These are phyloP conservation scores for Manis pentadactyla DNA, from an alignment of 2,797 vertebrate species.

Conservation along the genomic window DNA sequence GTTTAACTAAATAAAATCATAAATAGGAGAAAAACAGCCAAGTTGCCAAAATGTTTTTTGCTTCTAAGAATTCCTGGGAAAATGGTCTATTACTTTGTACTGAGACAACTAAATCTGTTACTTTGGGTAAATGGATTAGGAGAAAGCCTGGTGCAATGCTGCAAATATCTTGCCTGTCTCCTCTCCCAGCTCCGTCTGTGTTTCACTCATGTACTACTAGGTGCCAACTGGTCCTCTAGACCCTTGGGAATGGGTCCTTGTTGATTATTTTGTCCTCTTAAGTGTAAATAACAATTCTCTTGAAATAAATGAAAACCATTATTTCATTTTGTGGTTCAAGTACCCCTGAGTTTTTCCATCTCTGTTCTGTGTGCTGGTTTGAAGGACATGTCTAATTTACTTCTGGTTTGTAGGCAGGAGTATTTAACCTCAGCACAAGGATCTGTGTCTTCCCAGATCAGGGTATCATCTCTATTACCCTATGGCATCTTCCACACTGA, in stretches of 20 bases:
- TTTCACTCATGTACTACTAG: background rate
- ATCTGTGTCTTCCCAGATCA: background rate
- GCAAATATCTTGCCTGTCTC: background rate
- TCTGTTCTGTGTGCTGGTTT: background rate
- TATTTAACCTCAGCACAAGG: background rate
- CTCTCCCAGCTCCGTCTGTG: background rate
- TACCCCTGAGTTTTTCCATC: background rate
- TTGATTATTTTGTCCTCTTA: background rate
- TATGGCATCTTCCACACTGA: background rate
- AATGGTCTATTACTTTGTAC: background rate
- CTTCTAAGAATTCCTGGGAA: background rate
- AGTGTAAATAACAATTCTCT: background rate
- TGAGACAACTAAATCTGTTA: background rate
- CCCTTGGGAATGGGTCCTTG: background rate
- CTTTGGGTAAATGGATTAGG: background rate
- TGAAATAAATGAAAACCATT: background rate
- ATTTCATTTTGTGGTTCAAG: background rate
- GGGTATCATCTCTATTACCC: background rate
- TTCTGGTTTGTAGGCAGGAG: background rate
- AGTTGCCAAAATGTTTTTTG: background rate
- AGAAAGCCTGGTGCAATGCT: background rate
- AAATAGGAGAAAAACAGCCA: background rate
- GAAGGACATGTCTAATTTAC: background rate
- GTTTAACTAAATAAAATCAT: background rate
- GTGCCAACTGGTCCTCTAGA: background rate